phyloP scores from a whole-genome alignment of 2,797 vertebrate genomes.

The Peromyscus attwateri region DNA sequence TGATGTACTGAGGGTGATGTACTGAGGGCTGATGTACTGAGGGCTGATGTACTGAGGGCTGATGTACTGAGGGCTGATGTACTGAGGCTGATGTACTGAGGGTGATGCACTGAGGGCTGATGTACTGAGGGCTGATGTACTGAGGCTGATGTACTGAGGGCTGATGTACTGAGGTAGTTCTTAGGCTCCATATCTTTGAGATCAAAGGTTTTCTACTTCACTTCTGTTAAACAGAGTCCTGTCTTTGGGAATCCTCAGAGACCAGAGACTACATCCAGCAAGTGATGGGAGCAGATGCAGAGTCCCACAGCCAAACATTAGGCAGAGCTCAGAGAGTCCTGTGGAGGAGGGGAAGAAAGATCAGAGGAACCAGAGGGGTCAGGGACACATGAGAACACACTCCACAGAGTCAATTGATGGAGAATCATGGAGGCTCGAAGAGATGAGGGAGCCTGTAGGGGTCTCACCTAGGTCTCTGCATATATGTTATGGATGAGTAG shows the following conservation, averaged over 20 bases:
- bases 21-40: too few species aligned
- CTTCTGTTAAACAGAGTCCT: neutral
- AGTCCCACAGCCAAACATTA: neutral
- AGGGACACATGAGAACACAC: neutral
- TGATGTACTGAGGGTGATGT: too few species aligned
- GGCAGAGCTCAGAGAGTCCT: neutral
- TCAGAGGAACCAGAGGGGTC: neutral
- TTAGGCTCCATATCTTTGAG: neutral
- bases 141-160: too few species aligned
- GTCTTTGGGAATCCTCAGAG: neutral
- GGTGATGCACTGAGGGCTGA: too few species aligned
- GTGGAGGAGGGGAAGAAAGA: neutral
- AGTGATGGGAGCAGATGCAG: neutral
- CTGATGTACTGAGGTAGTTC: neutral
- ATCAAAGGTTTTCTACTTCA: neutral
- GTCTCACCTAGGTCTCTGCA: neutral
- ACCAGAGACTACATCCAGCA: neutral
- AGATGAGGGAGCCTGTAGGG: neutral
- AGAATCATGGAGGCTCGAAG: neutral
- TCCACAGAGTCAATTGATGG: neutral
- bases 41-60: too few species aligned
- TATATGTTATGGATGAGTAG: neutral
- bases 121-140: too few species aligned
- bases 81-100: too few species aligned
- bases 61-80: too few species aligned